Percentiles rank a stretch among this genome's conserved stretches.
Conservation (phyloP, 2,113 vertebrate species). For the Blennius ocellaris region DNA sequence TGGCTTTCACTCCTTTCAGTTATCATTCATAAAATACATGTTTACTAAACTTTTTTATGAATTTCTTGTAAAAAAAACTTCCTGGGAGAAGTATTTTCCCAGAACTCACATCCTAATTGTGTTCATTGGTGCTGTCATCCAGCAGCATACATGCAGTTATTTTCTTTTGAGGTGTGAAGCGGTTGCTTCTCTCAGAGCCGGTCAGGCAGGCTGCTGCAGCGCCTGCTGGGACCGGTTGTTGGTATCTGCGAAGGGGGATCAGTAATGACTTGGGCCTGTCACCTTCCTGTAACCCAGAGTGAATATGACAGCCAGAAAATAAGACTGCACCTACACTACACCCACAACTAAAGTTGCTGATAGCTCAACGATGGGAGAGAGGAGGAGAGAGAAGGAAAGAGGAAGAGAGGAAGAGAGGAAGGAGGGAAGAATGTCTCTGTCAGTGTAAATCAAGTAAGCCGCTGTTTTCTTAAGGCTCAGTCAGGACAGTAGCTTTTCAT, state of each 20-base stretch:
- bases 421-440: constrained; percentile 25
- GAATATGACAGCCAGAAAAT: constrained; percentile 79
- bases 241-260: constrained; percentile 70
- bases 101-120: too few relatives aligned
- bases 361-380: constrained; percentile 56
- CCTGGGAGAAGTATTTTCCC: too few relatives aligned
- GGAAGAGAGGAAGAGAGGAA: constrained; percentile 11
- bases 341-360: constrained; percentile 67
- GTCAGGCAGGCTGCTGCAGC: constrained; percentile 47
- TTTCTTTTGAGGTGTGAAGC: too few relatives aligned
- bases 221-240: constrained; percentile 34
- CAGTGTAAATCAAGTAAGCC: constrained; percentile 35
- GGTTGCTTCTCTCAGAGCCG: too few relatives aligned
- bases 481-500: constrained; percentile 39
- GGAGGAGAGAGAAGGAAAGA: constrained; percentile 18
- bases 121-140: too few relatives aligned
- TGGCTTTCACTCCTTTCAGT: too few relatives aligned
- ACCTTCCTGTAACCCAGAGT: constrained; percentile 70
- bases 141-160: too few relatives aligned
- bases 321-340: constrained; percentile 71
- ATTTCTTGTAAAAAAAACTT: too few relatives aligned
- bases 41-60: too few relatives aligned
- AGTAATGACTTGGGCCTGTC: constrained; percentile 75
- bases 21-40: too few relatives aligned
- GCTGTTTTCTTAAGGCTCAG: constrained; percentile 17